phyloP scores from a whole-genome alignment of 2,888 invertebrate genomes.

The Ethmia dodecea region DNA sequence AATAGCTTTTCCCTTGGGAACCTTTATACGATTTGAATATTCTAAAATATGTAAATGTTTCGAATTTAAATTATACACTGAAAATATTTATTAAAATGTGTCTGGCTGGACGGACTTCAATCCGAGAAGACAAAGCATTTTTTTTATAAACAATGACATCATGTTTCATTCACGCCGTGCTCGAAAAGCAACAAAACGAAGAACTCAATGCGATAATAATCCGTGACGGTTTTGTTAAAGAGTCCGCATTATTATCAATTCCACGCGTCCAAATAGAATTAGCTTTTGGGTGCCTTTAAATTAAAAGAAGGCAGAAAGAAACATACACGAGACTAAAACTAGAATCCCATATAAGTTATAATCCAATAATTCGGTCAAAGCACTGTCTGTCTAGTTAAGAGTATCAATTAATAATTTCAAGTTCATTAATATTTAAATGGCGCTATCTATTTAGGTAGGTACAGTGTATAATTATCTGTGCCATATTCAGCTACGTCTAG shows the following conservation, averaged over 20 bases:
- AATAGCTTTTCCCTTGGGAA: too few relatives aligned
- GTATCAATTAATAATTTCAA: constrained; percentile 3
- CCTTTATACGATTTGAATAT: too few relatives aligned
- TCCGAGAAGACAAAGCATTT: not conserved
- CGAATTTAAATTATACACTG: too few relatives aligned
- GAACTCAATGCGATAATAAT: constrained; percentile 28
- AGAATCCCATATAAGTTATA: too few relatives aligned
- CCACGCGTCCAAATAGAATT: constrained; percentile 34
- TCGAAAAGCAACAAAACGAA: constrained; percentile 30
- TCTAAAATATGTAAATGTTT: too few relatives aligned
- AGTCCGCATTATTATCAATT: constrained; percentile 50
- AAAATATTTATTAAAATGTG: too few relatives aligned
- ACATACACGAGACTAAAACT: too few relatives aligned
- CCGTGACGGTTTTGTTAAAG: constrained; percentile 44
- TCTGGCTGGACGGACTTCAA: too few relatives aligned
- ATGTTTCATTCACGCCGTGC: constrained; percentile 29
- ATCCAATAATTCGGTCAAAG: constrained; percentile 3
- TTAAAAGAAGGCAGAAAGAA: constrained; percentile 16
- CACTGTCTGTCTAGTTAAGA: constrained; percentile 4
- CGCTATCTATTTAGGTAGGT: not conserved
- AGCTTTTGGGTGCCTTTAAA: constrained; percentile 32
- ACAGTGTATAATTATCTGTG: too few relatives aligned
- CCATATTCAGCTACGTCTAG: too few relatives aligned
- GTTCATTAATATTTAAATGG: constrained; percentile 1
- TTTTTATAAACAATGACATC: constrained; percentile 28